Evolutionary conservation across 2,113 vertebrate genomes (phyloP).

Genomic region (Natator depressus): DNA sequence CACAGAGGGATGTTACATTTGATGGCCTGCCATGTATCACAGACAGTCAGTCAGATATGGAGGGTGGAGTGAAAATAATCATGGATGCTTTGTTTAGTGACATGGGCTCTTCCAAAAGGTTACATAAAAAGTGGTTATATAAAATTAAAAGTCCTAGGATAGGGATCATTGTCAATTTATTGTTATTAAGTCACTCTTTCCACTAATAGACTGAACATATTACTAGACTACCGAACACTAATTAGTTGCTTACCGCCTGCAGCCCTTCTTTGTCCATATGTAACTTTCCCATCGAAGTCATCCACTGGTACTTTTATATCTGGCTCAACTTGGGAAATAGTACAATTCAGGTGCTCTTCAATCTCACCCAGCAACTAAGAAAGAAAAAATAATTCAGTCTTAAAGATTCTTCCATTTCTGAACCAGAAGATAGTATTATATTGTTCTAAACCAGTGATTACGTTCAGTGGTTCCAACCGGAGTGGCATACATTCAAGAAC

Average conservation of each 20-base stretch:
- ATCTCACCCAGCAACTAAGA: constrained; percentile 91
- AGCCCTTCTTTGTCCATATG: constrained; percentile 91
- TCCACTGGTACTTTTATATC: constrained; percentile 96
- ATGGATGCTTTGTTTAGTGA: background rate
- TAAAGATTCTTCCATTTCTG: background rate
- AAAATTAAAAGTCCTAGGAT: background rate
- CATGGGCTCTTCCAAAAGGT: background rate
- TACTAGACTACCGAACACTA: background rate
- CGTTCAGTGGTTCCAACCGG: background rate
- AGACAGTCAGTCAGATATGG: too few species aligned
- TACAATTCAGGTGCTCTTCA: constrained; percentile 97
- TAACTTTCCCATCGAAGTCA: constrained; percentile 98
- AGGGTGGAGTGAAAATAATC: background rate
- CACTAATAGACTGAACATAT: background rate
- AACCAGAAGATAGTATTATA: background rate
- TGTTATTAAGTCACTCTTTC: background rate
- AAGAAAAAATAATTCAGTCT: background rate
- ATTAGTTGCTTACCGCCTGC: constrained; percentile 81
- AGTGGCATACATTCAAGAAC: background rate
- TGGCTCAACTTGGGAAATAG: constrained; percentile 94
- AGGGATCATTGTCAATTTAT: background rate
- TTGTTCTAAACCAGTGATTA: background rate
- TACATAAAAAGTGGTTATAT: background rate
- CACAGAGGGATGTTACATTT: background rate
- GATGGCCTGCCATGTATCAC: background rate